Evolutionary conservation across 2,888 invertebrate genomes (phyloP).

Genomic region (Chouioia cunea): DNA sequence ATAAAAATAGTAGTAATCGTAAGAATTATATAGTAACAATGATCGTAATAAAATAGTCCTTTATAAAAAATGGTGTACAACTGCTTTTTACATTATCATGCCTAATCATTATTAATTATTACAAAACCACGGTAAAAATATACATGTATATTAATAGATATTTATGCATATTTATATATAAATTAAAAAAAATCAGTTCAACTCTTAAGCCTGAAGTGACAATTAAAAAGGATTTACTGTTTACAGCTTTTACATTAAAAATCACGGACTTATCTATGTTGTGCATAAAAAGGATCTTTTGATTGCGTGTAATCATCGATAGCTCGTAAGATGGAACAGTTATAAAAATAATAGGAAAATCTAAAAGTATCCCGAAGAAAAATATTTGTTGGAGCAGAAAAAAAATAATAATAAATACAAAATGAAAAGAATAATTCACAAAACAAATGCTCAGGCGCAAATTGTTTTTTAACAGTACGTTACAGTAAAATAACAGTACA

Average conservation of each 20-base stretch:
- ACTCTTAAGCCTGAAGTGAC: conserved; percentile 36
- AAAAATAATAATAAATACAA: conserved; percentile 14
- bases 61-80: conserved; percentile 44
- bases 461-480: conserved; percentile 39
- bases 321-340: background rate
- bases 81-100: conserved; percentile 38
- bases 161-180: conserved; percentile 38
- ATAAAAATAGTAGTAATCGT: conserved; percentile 34
- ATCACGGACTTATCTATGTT: conserved; percentile 37
- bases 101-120: conserved; percentile 45
- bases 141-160: background rate
- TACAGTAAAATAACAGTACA: conserved; percentile 49
- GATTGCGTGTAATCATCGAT: conserved; percentile 3
- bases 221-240: conserved; percentile 37
- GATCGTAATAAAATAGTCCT: conserved; percentile 37
- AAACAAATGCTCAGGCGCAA: conserved; percentile 42
- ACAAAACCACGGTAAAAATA: conserved; percentile 41
- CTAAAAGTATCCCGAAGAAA: too few species aligned
- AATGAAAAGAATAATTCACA: conserved; percentile 44
- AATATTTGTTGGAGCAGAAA: too few species aligned
- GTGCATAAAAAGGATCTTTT: conserved; percentile 40
- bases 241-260: conserved; percentile 40
- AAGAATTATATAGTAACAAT: conserved; percentile 43
- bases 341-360: conserved; percentile 6
- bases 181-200: conserved; percentile 43